These are phyloP conservation scores for Carcharodon carcharias DNA, from an alignment of 2,797 vertebrate species.

Conservation along the genomic window DNA sequence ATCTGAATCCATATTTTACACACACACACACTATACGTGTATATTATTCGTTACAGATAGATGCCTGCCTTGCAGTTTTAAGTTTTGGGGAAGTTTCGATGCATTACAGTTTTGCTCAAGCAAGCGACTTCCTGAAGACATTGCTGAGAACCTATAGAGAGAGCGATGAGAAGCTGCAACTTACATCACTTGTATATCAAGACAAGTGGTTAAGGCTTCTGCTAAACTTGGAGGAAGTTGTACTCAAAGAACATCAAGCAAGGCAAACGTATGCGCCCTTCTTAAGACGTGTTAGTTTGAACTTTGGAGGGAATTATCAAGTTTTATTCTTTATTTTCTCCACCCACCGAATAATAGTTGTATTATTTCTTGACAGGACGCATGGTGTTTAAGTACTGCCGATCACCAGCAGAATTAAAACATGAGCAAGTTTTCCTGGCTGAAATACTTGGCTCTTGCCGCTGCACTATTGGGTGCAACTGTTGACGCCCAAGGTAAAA, in stretches of 20 bases:
- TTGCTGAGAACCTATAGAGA: not conserved
- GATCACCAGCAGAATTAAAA: slow-evolving; percentile 53
- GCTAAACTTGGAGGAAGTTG: slow-evolving; percentile 31
- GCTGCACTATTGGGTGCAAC: slow-evolving; percentile 53
- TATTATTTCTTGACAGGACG: slow-evolving; percentile 60
- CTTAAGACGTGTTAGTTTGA: not conserved
- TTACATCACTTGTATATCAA: slow-evolving; percentile 24
- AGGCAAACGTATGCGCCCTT: slow-evolving; percentile 1
- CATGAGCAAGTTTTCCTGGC: slow-evolving; percentile 70
- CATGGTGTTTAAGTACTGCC: slow-evolving; percentile 63
- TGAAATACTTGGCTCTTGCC: slow-evolving; percentile 63
- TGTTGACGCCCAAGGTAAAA: slow-evolving; percentile 53
- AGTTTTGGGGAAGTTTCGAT: slow-evolving; percentile 7
- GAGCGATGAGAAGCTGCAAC: not conserved
- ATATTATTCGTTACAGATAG: not conserved
- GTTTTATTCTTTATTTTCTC: slow-evolving; percentile 34
- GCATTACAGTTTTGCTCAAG: not conserved
- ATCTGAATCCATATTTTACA: not conserved
- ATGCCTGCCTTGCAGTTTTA: not conserved
- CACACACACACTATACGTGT: not conserved
- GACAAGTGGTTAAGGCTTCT: not conserved
- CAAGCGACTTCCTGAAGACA: slow-evolving; percentile 4
- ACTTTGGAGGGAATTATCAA: not conserved
- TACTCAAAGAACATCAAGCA: not conserved
- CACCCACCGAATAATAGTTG: slow-evolving; percentile 49